Evolutionary conservation across 30 jellyfish, hydroid and myxozoan species (phyloP).

Genomic region (Pseudorhiza aurosa): DNA sequence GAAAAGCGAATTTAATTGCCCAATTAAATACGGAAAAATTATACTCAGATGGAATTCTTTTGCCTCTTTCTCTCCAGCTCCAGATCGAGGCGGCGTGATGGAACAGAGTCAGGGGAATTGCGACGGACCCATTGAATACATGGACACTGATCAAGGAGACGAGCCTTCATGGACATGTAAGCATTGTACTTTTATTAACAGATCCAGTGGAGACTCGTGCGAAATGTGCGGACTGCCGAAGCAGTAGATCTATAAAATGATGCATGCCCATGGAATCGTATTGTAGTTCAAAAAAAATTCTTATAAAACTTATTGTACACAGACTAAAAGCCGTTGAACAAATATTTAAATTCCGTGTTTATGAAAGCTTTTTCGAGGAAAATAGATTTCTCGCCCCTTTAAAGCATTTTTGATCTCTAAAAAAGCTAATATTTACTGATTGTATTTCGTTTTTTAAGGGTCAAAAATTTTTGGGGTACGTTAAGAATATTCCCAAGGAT

Average conservation of each 20-base stretch:
- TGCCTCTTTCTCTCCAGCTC: too few species aligned
- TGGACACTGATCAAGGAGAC: slow-evolving; percentile 74
- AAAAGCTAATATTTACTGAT: too few species aligned
- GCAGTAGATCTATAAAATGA: neutral
- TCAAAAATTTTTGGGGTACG: too few species aligned
- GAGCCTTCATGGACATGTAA: slow-evolving; percentile 88
- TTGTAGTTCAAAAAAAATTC: neutral
- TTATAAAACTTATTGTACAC: neutral
- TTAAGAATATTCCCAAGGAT: too few species aligned
- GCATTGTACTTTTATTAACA: slow-evolving; percentile 92
- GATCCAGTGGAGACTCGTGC: slow-evolving; percentile 74
- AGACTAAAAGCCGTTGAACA: neutral
- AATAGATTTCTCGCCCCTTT: too few species aligned
- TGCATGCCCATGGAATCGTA: neutral
- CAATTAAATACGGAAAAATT: too few species aligned
- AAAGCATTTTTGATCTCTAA: too few species aligned
- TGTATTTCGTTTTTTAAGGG: too few species aligned
- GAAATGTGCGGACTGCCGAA: slow-evolving; percentile 96
- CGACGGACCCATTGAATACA: slow-evolving; percentile 69
- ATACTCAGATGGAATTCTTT: too few species aligned
- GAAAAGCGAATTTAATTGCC: too few species aligned
- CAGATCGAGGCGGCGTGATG: neutral
- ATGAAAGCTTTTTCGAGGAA: too few species aligned
- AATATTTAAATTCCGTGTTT: too few species aligned
- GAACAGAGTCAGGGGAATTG: slow-evolving; percentile 25